Conservation (phyloP, 1,140 invertebrate species). For the Pseudomyrmex concolor region DNA sequence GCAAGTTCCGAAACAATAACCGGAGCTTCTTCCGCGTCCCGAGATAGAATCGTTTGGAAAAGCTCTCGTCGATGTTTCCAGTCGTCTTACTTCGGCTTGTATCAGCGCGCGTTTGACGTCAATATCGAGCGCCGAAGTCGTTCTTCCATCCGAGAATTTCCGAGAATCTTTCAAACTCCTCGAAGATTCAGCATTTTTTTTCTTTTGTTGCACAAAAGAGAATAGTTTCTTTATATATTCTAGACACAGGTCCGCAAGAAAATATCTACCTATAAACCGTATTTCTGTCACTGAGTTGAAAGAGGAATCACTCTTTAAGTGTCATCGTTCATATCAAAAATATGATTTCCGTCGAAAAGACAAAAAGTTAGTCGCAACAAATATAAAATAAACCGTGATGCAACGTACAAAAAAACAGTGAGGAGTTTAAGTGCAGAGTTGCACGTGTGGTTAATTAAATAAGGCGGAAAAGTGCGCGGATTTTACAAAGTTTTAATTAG, state of each 20-base stretch:
- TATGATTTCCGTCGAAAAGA: constrained; percentile 2
- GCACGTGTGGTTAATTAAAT: constrained; percentile 43
- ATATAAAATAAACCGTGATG: background rate
- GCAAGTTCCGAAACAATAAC: constrained; percentile 48
- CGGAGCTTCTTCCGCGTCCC: background rate
- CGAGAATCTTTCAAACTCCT: constrained; percentile 53
- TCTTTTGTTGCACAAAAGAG: constrained; percentile 12
- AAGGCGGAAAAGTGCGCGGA: constrained; percentile 8
- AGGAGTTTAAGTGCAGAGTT: constrained; percentile 37
- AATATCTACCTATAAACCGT: constrained; percentile 12
- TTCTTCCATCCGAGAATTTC: constrained; percentile 19
- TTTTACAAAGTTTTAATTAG: constrained; percentile 54
- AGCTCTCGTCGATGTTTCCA: constrained; percentile 36
- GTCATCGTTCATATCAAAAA: background rate
- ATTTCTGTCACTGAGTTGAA: background rate
- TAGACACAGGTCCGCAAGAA: constrained; percentile 6
- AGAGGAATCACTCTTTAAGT: background rate
- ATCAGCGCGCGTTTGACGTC: constrained; percentile 49
- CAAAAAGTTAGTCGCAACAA: constrained; percentile 15
- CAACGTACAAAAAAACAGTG: constrained; percentile 24
- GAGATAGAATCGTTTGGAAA: constrained; percentile 44
- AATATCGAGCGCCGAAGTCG: constrained; percentile 39
- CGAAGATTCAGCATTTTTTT: constrained; percentile 25
- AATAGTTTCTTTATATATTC: constrained; percentile 17
- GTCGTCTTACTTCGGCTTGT: constrained; percentile 39